Evolutionary conservation across 2,797 vertebrate species (phyloP), one percentile per base, ranked within the genome.

Genomic region (Astyanax mexicanus): DNA sequence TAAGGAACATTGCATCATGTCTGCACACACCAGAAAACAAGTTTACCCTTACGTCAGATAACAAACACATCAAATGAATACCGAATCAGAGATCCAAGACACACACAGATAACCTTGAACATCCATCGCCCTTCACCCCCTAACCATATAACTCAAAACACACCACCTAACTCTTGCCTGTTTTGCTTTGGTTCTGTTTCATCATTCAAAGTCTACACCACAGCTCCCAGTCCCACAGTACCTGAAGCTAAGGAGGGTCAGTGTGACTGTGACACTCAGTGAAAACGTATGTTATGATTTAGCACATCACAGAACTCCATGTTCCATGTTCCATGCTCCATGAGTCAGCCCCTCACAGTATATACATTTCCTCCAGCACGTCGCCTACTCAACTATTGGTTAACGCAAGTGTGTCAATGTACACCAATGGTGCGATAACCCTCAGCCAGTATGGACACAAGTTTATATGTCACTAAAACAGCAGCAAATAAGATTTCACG

Each of bases 71-170:
- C 23, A n/a, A 27, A 40, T 27, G 29, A 80, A 79, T 3, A 49
- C 23, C 35, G 45, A 42, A 54, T 60, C 67, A 73, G 76, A 66
- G 70, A 72, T 44, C 79, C 66, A 70, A 58, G 12, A 75, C 45
- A 74, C 68, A 78, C 49, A 55, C 13, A 0, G 55, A n/a, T 47
- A 64, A 17, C 32, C 60, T 62, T 75, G 81, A 77, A 84, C 86
- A 83, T 90, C 85, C 79, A 80, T 81, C 29, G 2, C 2, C 2
- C 74, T n/a, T n/a, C n/a, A n/a, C n/a, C n/a, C n/a, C n/a, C n/a
- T n/a, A n/a, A n/a, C n/a, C n/a, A n/a, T n/a, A n/a, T n/a, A n/a
- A n/a, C 23, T 8, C 49, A 71, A 54, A 49, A 12, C 44, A n/a
- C 25, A 2, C 29, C 21, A 58, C 2, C 29, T 32, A 17, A 47